These are phyloP conservation scores for Brienomyrus brachyistius DNA, from an alignment of 2,113 vertebrate genomes.

Conservation along the genomic window DNA sequence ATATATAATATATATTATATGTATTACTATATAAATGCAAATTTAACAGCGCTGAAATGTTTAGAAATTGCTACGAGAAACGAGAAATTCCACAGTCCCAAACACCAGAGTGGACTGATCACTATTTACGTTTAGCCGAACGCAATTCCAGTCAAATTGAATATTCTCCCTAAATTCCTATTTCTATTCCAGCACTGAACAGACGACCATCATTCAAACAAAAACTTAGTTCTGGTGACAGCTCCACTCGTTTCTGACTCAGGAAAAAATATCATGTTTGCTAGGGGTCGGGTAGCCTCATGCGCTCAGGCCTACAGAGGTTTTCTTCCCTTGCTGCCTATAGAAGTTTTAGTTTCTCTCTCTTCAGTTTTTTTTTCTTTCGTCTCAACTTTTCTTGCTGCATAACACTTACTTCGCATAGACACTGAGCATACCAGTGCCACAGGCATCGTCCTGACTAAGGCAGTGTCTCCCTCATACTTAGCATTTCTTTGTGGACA, in stretches of 20 bases:
- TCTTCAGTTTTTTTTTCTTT: not conserved
- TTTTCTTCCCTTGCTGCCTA: not conserved
- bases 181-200: not conserved
- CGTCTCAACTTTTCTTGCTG: not conserved
- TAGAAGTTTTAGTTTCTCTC: not conserved
- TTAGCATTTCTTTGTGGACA: not conserved
- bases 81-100: too few relatives aligned
- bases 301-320: not conserved
- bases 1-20: too few relatives aligned
- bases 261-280: not conserved
- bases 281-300: too few relatives aligned
- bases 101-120: too few relatives aligned
- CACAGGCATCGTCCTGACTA: not conserved
- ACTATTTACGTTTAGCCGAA: too few relatives aligned
- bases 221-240: not conserved
- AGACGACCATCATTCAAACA: not conserved
- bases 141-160: not conserved
- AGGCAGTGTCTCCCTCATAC: not conserved
- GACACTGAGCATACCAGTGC: not conserved
- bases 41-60: too few relatives aligned
- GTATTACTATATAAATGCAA: too few relatives aligned
- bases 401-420: not conserved
- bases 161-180: not conserved
- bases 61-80: too few relatives aligned
- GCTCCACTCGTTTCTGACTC: not conserved